Base-by-base conservation (phyloP, 2,888 invertebrate species). In the Amiota communis region DNA sequence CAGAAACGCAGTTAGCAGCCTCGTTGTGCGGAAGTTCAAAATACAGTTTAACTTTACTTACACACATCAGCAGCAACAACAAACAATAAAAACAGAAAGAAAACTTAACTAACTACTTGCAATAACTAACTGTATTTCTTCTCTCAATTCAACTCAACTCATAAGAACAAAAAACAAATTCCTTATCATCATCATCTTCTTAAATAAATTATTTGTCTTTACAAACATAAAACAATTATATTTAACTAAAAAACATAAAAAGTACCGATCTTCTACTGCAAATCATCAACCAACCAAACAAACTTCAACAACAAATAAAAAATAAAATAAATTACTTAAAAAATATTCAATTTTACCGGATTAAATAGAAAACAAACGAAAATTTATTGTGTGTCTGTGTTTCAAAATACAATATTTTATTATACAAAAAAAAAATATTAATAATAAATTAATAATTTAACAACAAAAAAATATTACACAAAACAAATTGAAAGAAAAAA, bases 11-110 rank as follows among this genome's bases (percentile, higher is more conserved):
- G 23, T 23, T 23, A 23, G 23, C 23, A 88, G 86, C 87, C 15
- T 88, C 87, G 87, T 87, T 85, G 88, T 86, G 87, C 88, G 89
- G 87, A 87, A 81, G 81, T 77, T 74, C 70, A 80, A 36, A 84
- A 78, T 78, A 78, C 46, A 69, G 47, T 59, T 57, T 64, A 70
- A 71, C 36, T 77, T 76, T 72, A 70, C 51, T 72, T 63, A 70
- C 48, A 70, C 59, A 59, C 59, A 15, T 46, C 75, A 15, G 15
- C 12, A 57, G 20, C 59, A 20, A 48, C 47, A 65, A 48, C 17
- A 65, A 46, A 63, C 12, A 63, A 63, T 46, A 63, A 63, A 73
- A 64, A 64, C 46, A 36, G 8, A 36, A 64, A 10, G 8, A 46
- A 17, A 64, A 20, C 10, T 36, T 12, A 64, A 23, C 23, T 23